phyloP scores from a whole-genome alignment of 2,797 vertebrate species.

The Hydrocynus forskahlii region DNA sequence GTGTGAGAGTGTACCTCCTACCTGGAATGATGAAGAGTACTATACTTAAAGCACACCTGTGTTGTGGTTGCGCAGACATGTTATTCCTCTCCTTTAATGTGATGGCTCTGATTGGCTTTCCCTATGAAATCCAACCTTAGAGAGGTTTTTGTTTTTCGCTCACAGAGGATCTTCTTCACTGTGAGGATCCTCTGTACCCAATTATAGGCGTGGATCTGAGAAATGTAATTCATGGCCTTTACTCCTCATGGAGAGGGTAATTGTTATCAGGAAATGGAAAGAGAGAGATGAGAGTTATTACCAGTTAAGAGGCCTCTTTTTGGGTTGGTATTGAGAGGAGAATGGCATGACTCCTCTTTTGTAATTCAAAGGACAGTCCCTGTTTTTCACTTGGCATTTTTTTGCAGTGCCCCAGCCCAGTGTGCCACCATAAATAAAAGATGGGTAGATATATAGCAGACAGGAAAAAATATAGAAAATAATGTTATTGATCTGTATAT shows the following conservation, averaged over 20 bases:
- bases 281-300: slow-evolving; percentile 72
- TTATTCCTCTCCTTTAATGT: slow-evolving; percentile 31
- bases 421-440: not conserved
- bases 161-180: slow-evolving; percentile 24
- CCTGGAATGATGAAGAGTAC: not conserved
- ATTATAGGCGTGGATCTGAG: slow-evolving; percentile 73
- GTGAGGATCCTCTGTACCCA: slow-evolving; percentile 62
- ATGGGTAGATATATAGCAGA: no score
- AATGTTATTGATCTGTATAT: no score
- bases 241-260: slow-evolving; percentile 53
- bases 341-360: slow-evolving; percentile 71
- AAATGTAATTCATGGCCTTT: slow-evolving; percentile 60
- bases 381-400: slow-evolving; percentile 38
- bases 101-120: slow-evolving; percentile 5
- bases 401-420: not conserved
- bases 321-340: slow-evolving; percentile 73
- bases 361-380: slow-evolving; percentile 70
- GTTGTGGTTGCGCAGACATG: slow-evolving; percentile 8
- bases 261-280: slow-evolving; percentile 66
- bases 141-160: slow-evolving; percentile 47
- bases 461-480: not conserved
- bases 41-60: slow-evolving; percentile 9
- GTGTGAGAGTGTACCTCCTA: not conserved
- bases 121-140: slow-evolving; percentile 41
- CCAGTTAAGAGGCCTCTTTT: slow-evolving; percentile 78